Evolutionary conservation across 2,888 invertebrate species (phyloP).

Genomic region (Actias luna): DNA sequence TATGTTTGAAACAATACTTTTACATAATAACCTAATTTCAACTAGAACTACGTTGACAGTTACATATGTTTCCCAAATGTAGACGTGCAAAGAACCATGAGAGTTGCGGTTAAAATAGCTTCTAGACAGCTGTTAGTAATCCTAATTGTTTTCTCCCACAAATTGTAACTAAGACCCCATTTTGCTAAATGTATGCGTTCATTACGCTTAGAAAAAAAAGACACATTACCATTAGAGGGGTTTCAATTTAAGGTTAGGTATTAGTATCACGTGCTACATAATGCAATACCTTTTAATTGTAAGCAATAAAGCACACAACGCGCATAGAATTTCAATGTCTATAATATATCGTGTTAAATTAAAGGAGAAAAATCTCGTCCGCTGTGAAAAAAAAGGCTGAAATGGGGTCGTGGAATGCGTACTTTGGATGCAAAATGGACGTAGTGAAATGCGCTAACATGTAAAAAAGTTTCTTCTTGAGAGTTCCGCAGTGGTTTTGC

Average conservation of each 20-base stretch:
- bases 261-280: constrained; percentile 45
- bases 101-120: constrained; percentile 24
- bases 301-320: constrained; percentile 54
- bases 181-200: background rate
- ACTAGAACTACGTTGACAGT: constrained; percentile 21
- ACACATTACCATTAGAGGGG: background rate
- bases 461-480: constrained; percentile 29
- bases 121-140: constrained; percentile 29
- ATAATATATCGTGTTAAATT: constrained; percentile 46
- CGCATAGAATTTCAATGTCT: constrained; percentile 54
- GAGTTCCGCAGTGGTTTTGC: constrained; percentile 31
- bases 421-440: constrained; percentile 49
- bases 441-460: constrained; percentile 33
- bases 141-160: constrained; percentile 19
- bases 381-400: constrained; percentile 42
- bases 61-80: constrained; percentile 43
- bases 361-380: constrained; percentile 43
- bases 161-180: constrained; percentile 2
- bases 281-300: constrained; percentile 47
- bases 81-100: constrained; percentile 22
- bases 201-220: background rate
- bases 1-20: background rate
- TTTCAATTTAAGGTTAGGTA: constrained; percentile 39
- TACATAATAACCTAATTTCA: background rate
- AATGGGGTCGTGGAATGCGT: constrained; percentile 26